Evolutionary conservation across 2,113 vertebrate species (phyloP), one percentile per base, ranked within the genome.

Genomic region (Terrapene triunguis): DNA sequence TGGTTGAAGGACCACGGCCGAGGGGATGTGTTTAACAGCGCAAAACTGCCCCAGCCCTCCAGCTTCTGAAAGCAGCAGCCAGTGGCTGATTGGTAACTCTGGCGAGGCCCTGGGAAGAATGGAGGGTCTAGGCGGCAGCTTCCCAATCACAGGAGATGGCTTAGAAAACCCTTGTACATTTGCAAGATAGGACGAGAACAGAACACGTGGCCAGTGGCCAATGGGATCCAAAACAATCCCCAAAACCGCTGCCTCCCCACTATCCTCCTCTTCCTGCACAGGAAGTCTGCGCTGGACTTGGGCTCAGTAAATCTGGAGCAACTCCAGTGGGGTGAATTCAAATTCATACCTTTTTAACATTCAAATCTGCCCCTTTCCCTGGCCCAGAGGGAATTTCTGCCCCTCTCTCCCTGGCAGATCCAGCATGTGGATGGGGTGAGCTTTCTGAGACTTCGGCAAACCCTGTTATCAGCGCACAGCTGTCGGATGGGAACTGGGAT

Each of bases 21-120:
- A 0, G 0, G 22, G 53, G 62, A 79, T 42, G 59, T n/a, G 16
- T 3, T 0, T 78, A 29, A 19, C 65, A 85, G 50, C 9, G 3
- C 1, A 6, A 4, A 1, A 44, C 12, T 80, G 21, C 62, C 69
- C 0, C 0, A 32, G 79, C 32, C 35, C 21, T 29, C 51, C 42
- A 44, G 72, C 12, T 76, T 76, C 72, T 44, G 65, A 69, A 69
- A 35, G 35, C 65, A 69, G 65, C 35, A 69, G 35, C 35, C 8
- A n/a, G 7, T 14, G 47, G 16, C 8, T 2, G 44, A 35, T 44
- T 14, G 22, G 48, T 5, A 12, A 44, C 7, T 53, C 16, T 5
- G 47, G 80, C 19, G 57, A 74, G 4, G n/a, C 38, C 69, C 25
- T 24, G 69, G n/a, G n/a, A 22, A 74, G 38, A 74, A 24, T 1